Conservation (phyloP, 2,888 invertebrate species). For the Caenorhabditis uteleia region DNA sequence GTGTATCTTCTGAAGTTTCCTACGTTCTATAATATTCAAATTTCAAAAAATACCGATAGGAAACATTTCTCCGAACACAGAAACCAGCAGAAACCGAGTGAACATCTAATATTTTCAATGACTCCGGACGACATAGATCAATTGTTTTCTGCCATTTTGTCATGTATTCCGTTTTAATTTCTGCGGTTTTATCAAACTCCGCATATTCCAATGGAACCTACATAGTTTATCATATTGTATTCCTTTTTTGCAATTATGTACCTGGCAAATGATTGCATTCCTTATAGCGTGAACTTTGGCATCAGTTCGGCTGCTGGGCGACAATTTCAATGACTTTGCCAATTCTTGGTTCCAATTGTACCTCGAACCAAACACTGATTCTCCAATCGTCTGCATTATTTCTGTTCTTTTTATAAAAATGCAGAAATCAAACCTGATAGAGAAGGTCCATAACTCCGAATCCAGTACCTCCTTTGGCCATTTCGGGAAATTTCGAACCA, state of each 20-base stretch:
- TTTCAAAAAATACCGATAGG: slow-evolving; percentile 39
- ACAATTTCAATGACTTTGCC: slow-evolving; percentile 20
- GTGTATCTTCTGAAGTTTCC: slow-evolving; percentile 36
- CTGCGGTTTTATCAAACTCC: slow-evolving; percentile 21
- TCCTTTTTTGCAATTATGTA: slow-evolving; percentile 3
- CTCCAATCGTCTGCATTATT: slow-evolving; percentile 11
- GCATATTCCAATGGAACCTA: slow-evolving; percentile 33
- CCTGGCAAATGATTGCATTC: slow-evolving; percentile 47
- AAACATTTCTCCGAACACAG: slow-evolving; percentile 53
- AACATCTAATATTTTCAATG: slow-evolving; percentile 43
- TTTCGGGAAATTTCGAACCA: slow-evolving; percentile 61
- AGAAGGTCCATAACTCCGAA: slow-evolving; percentile 59
- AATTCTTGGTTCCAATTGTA: neutral
- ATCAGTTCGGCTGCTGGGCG: slow-evolving; percentile 48
- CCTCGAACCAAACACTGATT: slow-evolving; percentile 20
- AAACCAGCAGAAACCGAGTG: slow-evolving; percentile 60
- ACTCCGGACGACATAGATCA: slow-evolving; percentile 10
- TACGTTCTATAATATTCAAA: neutral
- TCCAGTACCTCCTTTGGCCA: slow-evolving; percentile 58
- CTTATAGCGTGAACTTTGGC: slow-evolving; percentile 56
- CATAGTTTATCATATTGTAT: neutral
- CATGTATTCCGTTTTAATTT: slow-evolving; percentile 20
- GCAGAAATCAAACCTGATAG: slow-evolving; percentile 29
- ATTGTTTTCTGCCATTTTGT: slow-evolving; percentile 24
- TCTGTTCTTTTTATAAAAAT: neutral